Evolutionary conservation across 2,113 vertebrate genomes (phyloP).

Genomic region (Harpagus bidentatus): DNA sequence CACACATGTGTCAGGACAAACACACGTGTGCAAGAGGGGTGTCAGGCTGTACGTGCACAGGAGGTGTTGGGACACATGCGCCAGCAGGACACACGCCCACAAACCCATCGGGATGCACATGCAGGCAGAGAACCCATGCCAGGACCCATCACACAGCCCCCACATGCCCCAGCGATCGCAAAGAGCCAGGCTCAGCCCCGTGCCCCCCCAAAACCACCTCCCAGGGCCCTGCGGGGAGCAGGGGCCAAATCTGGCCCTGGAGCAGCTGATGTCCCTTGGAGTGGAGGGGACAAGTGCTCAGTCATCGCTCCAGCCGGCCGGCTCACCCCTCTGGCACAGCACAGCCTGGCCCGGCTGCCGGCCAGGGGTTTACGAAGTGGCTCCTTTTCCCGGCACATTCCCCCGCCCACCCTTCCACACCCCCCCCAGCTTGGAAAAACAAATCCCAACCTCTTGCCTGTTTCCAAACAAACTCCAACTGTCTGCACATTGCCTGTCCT

Average conservation of each 20-base stretch:
- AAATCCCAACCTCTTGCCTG: background rate
- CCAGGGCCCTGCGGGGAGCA: accelerated
- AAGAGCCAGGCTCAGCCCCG: background rate
- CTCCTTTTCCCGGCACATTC: background rate
- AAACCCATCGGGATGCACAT: accelerated
- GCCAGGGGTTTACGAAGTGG: background rate
- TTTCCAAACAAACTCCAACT: background rate
- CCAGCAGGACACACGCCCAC: background rate
- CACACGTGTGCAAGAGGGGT: accelerated
- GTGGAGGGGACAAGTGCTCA: background rate
- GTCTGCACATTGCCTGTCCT: accelerated
- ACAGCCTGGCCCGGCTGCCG: background rate
- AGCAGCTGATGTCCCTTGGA: background rate
- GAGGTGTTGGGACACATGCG: accelerated
- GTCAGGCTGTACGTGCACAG: accelerated
- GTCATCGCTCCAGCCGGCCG: background rate
- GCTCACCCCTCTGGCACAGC: background rate
- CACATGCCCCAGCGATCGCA: accelerated
- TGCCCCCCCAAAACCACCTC: too few species aligned
- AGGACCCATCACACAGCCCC: background rate
- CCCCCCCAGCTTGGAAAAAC: background rate
- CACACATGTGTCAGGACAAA: background rate
- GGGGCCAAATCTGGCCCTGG: background rate
- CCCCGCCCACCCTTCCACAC: background rate
- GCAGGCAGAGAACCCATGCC: accelerated